Base-by-base conservation (phyloP, 1,140 invertebrate genomes). In the Bombus huntii region DNA sequence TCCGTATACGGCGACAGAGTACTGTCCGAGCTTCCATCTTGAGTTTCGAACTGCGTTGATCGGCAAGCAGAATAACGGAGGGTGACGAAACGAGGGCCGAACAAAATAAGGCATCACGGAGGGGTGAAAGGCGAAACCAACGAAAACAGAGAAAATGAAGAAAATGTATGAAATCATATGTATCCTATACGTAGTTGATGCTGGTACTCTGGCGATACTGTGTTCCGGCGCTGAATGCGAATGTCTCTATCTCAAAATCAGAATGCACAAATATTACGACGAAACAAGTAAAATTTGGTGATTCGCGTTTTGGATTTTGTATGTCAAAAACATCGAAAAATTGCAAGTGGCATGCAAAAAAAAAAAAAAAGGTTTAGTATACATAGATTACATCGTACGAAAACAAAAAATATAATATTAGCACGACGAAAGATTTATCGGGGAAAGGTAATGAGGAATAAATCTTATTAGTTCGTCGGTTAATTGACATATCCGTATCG, bases 21-120 rank as follows among this genome's bases (percentile, higher is more conserved):
- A 84, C 93, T 93, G 83, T 94, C 93, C 39, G 94, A 94, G 79
- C 93, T 94, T 85, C 91, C 93, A 74, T 93, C 92, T 59, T 92
- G 90, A 88, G 87, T 92, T 90, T 94, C 93, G 87, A 93, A 94
- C 93, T 94, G 89, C 77, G 82, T 73, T n/a, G 74, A 91, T 78
- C 66, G 81, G 73, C 74, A 85, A 87, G 89, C 59, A 65, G 87
- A 59, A 66, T 77, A 81, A 78, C 47, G 73, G 73, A 53, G 44
- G 25, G 22, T 57, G 75, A 71, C 53, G 25, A 31, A 22, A 42
- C 25, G 66, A 39, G 39, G 71, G 31, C 65, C 65, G 65, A 66
- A 66, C 65, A 66, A 66, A 66, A 66, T 66, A 66, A 34, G 15
- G n/a, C 65, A n/a, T 66, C 65, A 15, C 5, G 62, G 28, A 22